Evolutionary conservation across 2,888 invertebrate genomes (phyloP), one percentile per base, ranked within the genome.

Genomic region (Danaus chrysippus): DNA sequence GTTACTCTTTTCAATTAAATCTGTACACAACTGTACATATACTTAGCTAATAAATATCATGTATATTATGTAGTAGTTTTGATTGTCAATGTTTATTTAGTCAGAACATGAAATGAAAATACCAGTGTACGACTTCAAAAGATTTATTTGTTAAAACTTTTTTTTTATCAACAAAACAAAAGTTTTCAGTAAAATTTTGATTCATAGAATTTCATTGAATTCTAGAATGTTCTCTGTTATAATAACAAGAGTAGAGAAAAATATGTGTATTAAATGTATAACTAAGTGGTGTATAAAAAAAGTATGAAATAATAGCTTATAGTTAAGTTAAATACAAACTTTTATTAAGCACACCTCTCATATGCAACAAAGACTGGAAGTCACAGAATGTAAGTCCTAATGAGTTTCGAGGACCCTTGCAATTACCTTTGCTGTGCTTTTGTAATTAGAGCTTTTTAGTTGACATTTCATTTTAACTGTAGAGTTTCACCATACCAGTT

Each of bases 211-310:
- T 34, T 34, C 23, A 34, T 34, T 2, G 23, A 34, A 34, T 34
- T 34, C 6, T 34, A 34, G 6, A 34, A 34, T 34, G 23, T 34
- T 34, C 23, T 34, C 23, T 34, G 23, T 34, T 34, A 34, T 23
- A 34, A 34, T 34, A 34, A 34, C 23, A 34, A 1, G 23, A 3
- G 23, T 34, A 34, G 23, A 34, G 23, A 34, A 34, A 34, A 34
- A 34, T 34, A 34, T 34, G 23, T 34, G 23, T 34, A 34, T 34
- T 34, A 17, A 49, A 9, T 49, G 17, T 42, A 63, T 59, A 52
- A 56, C 34, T 23, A 59, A 34, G 43, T 44, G 54, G 49, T 59
- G 63, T 23, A 61, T 62, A 54, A 62, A 62, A 17, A 62, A 66
- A 59, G 64, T 62, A 58, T 64, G 59, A 64, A 63, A 41, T 46